Percentiles rank a stretch among this genome's conserved stretches.
These are phyloP conservation scores for Gambusia yucatana DNA, from an alignment of 2,797 vertebrate species.

Conservation along the genomic window DNA sequence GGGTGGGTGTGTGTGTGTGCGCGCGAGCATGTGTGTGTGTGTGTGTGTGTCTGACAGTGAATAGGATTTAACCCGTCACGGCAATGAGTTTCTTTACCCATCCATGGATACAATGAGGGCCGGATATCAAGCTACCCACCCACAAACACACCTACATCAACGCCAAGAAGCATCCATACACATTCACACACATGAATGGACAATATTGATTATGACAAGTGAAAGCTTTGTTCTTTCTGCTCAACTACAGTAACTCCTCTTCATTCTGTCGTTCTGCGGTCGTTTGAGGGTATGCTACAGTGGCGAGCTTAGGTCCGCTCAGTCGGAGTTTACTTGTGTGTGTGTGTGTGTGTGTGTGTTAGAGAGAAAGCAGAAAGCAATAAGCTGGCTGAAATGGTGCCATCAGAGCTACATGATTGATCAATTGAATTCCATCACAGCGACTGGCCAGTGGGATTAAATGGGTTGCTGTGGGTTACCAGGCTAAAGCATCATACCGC, in stretches of 20 bases:
- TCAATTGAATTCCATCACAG: constrained; percentile 99
- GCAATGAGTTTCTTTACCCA: constrained; percentile 81
- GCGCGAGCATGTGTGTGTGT: constrained; percentile 24
- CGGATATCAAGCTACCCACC: constrained; percentile 76
- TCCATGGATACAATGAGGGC: constrained; percentile 78
- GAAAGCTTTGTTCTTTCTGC: constrained; percentile 52
- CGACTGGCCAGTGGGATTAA: constrained; percentile 98
- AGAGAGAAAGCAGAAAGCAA: constrained; percentile 99
- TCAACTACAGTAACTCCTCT: constrained; percentile 40
- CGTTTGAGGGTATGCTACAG: constrained; percentile 40
- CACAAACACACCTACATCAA: constrained; percentile 39
- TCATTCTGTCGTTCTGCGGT: constrained; percentile 34
- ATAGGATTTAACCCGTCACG: constrained; percentile 83
- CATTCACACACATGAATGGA: constrained; percentile 47
- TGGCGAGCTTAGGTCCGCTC: constrained; percentile 33
- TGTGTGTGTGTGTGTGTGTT: constrained; percentile 69
- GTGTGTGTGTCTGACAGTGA: constrained; percentile 64
- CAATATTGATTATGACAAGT: constrained; percentile 63
- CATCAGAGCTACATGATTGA: constrained; percentile 99
- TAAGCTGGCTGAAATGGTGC: constrained; percentile 99
- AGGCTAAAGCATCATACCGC: constrained; percentile 98
- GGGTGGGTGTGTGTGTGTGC: constrained; percentile 38
- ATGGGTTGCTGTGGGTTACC: constrained; percentile 97
- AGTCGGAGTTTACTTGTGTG: constrained; percentile 56
- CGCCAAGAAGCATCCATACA: constrained; percentile 29